These are phyloP conservation scores for Zaprionus lineosus DNA, from an alignment of 2,888 invertebrate species.

Conservation along the genomic window DNA sequence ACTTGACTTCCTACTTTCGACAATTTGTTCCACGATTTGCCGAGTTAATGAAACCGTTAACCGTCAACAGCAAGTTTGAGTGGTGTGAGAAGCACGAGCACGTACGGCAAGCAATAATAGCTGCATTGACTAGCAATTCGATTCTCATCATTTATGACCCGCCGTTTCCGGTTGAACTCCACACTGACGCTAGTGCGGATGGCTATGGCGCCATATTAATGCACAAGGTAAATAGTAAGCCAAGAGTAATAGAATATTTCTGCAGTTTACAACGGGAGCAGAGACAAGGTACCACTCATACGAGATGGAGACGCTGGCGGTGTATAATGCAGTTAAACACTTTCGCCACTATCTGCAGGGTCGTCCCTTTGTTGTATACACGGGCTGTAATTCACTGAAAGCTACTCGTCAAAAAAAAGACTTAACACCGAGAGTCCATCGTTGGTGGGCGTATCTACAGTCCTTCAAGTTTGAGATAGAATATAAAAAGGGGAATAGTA, in stretches of 20 bases:
- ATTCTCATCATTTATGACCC: no score
- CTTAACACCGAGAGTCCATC: no score
- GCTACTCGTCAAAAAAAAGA: not conserved
- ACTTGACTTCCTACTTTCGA: not conserved
- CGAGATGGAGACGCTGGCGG: slow-evolving; percentile 36
- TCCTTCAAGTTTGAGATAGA: no score
- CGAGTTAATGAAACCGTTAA: not conserved
- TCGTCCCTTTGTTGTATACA: not conserved
- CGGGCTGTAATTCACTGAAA: slow-evolving; percentile 20
- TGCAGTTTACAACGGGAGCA: not conserved
- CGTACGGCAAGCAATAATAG: slow-evolving; percentile 13
- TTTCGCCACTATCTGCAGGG: slow-evolving; percentile 44
- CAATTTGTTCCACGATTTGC: not conserved
- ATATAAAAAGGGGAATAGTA: no score
- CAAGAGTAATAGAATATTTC: slow-evolving; percentile 1
- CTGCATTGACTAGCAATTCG: not conserved
- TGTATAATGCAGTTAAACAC: slow-evolving; percentile 40
- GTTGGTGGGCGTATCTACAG: no score
- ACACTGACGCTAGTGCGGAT: no score
- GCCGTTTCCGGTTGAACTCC: no score
- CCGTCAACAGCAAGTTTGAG: not conserved
- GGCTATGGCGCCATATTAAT: no score
- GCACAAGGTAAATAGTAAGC: not conserved
- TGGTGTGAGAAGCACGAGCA: not conserved
- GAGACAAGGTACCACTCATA: slow-evolving; percentile 24